phyloP scores from a whole-genome alignment of 1,140 invertebrate species.

The Camponotus vicinus region DNA sequence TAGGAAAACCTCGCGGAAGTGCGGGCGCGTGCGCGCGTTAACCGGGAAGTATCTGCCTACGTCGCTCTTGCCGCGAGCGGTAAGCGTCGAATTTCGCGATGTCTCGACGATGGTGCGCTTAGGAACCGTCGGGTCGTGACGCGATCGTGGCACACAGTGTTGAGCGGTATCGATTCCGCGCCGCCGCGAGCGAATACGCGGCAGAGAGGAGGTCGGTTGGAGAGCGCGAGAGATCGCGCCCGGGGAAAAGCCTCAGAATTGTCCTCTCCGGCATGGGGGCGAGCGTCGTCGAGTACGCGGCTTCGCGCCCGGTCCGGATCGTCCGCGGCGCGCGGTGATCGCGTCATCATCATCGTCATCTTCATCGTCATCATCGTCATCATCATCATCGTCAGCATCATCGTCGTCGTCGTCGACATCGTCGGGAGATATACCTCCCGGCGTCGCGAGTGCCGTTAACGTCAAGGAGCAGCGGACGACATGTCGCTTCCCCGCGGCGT shows the following conservation, averaged over 20 bases:
- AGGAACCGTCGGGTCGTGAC: background rate
- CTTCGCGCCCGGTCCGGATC: conserved; percentile 23
- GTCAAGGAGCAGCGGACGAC: background rate
- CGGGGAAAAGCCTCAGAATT: background rate
- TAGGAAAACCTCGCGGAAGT: conserved; percentile 29
- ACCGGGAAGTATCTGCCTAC: background rate
- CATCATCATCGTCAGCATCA: background rate
- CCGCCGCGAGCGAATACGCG: background rate
- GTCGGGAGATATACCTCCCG: background rate
- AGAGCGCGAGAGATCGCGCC: background rate
- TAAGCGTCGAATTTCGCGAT: conserved; percentile 11
- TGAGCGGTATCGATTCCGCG: background rate
- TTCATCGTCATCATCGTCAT: background rate
- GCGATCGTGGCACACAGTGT: conserved; percentile 25
- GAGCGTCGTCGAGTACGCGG: conserved; percentile 46
- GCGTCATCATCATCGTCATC: background rate
- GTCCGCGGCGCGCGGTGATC: conserved; percentile 50
- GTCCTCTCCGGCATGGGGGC: conserved; percentile 34
- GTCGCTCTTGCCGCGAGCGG: conserved; percentile 23
- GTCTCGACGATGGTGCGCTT: background rate
- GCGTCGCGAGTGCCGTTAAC: background rate
- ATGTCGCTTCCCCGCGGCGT: conserved; percentile 90
- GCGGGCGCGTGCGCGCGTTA: conserved; percentile 68
- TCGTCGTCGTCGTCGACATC: background rate
- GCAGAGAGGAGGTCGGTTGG: background rate